These are phyloP conservation scores for Diceros bicornis DNA, from an alignment of 2,797 vertebrate species.

Conservation along the genomic window DNA sequence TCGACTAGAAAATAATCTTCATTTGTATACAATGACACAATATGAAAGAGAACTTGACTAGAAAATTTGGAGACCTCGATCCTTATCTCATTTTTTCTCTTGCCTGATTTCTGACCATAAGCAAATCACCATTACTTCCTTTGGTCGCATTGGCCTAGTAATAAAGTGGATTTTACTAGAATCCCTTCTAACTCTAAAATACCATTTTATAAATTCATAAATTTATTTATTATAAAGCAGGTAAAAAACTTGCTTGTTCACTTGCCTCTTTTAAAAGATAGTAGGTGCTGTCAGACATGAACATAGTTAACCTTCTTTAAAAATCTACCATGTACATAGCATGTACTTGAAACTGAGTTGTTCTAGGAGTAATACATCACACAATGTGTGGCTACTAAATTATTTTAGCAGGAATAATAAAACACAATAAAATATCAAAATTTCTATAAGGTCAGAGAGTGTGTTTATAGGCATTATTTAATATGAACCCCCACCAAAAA, in stretches of 20 bases:
- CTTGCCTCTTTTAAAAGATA: neutral
- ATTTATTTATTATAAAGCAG: neutral
- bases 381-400: neutral
- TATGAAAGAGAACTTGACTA: neutral
- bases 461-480: neutral
- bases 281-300: neutral
- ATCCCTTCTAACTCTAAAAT: neutral
- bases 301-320: neutral
- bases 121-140: neutral
- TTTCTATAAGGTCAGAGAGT: neutral
- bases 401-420: neutral
- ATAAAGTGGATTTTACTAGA: neutral
- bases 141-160: neutral
- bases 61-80: neutral
- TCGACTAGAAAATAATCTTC: neutral
- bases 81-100: neutral
- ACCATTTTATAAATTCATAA: neutral
- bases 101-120: neutral
- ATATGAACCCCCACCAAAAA: neutral
- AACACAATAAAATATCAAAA: neutral
- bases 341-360: neutral
- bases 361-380: neutral
- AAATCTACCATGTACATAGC: neutral
- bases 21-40: neutral
- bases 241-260: neutral